Conservation (phyloP, 2,888 invertebrate species). For the Leucophora obtusa region DNA sequence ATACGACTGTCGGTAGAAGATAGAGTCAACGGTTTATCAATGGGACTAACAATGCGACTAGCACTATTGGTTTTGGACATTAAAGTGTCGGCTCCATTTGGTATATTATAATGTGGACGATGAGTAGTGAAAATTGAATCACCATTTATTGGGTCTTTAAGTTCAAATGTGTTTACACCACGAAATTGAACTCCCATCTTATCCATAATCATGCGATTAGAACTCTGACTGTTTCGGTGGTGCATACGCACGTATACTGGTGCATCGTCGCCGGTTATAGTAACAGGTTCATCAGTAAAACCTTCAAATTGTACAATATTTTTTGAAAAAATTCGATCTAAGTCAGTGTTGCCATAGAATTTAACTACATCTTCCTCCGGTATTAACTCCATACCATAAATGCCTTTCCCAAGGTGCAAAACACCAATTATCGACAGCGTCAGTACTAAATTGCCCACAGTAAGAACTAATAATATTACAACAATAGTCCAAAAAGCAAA, state of each 20-base stretch:
- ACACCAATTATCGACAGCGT: slow-evolving; percentile 90
- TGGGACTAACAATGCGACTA: slow-evolving; percentile 86
- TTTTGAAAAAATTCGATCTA: slow-evolving; percentile 87
- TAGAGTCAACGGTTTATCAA: slow-evolving; percentile 83
- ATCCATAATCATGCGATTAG: slow-evolving; percentile 81
- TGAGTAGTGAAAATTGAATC: slow-evolving; percentile 87
- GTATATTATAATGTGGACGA: slow-evolving; percentile 85
- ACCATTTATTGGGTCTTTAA: slow-evolving; percentile 84
- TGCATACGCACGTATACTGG: slow-evolving; percentile 76
- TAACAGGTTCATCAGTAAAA: slow-evolving; percentile 80
- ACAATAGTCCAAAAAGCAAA: slow-evolving; percentile 90
- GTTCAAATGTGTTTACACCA: slow-evolving; percentile 84
- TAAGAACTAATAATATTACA: slow-evolving; percentile 84
- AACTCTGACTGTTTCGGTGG: slow-evolving; percentile 77
- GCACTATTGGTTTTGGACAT: slow-evolving; percentile 84
- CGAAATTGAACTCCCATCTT: slow-evolving; percentile 85
- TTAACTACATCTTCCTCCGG: slow-evolving; percentile 86
- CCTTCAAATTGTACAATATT: slow-evolving; percentile 84
- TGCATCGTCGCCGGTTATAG: slow-evolving; percentile 74
- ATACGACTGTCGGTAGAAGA: slow-evolving; percentile 83
- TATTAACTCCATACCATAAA: slow-evolving; percentile 91
- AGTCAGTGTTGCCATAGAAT: slow-evolving; percentile 87
- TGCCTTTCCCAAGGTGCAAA: slow-evolving; percentile 87
- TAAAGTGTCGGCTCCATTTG: slow-evolving; percentile 83
- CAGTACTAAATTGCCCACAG: slow-evolving; percentile 88